Evolutionary conservation across 2,888 invertebrate species (phyloP), one percentile per base, ranked within the genome.

Genomic region (Aphidoletes aphidimyza): DNA sequence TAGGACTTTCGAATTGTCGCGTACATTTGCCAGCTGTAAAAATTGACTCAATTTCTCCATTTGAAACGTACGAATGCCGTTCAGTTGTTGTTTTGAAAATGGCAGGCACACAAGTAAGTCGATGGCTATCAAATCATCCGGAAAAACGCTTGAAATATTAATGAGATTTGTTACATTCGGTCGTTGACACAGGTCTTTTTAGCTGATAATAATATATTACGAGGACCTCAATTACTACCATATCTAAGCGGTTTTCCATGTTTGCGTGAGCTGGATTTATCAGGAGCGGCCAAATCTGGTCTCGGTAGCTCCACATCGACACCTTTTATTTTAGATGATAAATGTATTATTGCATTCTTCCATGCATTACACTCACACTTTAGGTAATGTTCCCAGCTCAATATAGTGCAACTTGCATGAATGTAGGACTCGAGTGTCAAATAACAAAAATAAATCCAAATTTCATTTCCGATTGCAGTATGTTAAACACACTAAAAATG

Each of bases 1-100:
- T 92, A 87, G 91, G 91, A 86, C 88, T 92, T 85, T 90, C 91
- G 87, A 91, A 91, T 87, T 91, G 91, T 81, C 89, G 91, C 42
- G 88, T 92, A 83, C 91, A 92, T 88, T 89, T 91, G 85, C 90
- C 90, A 81, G 86, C 87, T 39, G 86, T 87, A 54, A 87, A 86
- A 36, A 87, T 86, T 84, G 87, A 87, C 84, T 85, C 86, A 19
- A 87, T 87, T 85, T 84, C 87, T 14, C 83, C 45, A 22, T 42
- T 84, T 36, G 86, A 87, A 81, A 86, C 86, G 17, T 90, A 91
- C 39, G 89, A 89, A 84, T 91, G 90, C 85, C 89, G 90, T 30
- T 90, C 90, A 84, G 89, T 91, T 85, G 91, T 91, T 34, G 91
- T 91, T 86, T 89, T 91, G 45, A 89, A 91, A 85, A 88, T 91